Percentiles rank a stretch among this genome's conserved stretches.
Evolutionary conservation across 2,888 invertebrate species (phyloP).

Genomic region (Neuroscelio doddi): DNA sequence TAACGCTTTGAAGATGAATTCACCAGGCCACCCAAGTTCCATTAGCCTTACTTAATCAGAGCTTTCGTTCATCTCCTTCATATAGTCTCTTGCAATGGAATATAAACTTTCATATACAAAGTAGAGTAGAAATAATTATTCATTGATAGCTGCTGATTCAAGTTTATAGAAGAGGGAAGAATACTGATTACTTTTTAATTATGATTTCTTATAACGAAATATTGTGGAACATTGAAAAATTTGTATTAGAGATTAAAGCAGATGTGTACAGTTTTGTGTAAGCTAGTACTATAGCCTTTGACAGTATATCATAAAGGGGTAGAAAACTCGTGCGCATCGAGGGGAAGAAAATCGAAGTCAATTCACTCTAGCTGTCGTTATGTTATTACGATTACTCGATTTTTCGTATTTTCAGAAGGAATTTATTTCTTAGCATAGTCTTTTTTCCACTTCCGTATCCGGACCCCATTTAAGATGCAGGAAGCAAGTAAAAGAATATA

Average conservation of each 20-base stretch:
- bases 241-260: no score
- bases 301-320: no score
- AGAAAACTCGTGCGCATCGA: no score
- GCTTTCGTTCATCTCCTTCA: conserved; percentile 30
- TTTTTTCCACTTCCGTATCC: conserved; percentile 15
- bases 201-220: neutral
- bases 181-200: neutral
- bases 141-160: no score
- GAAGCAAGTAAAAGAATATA: conserved; percentile 15
- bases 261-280: no score
- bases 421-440: conserved; percentile 16
- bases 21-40: conserved; percentile 54
- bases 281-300: no score
- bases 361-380: neutral
- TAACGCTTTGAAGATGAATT: conserved; percentile 62
- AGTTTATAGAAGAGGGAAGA: neutral
- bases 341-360: no score
- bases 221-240: no score
- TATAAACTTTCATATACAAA: no score
- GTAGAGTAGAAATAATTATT: no score
- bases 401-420: conserved; percentile 9
- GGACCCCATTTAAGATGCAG: conserved; percentile 10
- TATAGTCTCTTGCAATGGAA: conserved; percentile 8
- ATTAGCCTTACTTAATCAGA: conserved; percentile 64
- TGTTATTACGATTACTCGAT: conserved; percentile 8